These are phyloP conservation scores for Tenebrio molitor DNA, from an alignment of 1,140 invertebrate species.

Conservation along the genomic window DNA sequence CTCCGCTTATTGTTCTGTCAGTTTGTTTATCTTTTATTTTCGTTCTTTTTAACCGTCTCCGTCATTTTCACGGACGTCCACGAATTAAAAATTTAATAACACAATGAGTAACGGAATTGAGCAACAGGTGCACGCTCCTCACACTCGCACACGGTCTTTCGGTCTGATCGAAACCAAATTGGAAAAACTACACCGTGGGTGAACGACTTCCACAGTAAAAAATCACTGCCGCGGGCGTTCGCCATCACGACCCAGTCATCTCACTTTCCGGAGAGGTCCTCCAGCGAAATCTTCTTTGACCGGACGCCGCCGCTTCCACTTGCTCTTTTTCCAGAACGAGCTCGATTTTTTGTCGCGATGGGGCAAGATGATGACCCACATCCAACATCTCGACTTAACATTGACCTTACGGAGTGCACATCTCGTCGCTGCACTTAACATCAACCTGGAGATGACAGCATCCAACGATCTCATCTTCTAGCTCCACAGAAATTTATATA, in stretches of 20 bases:
- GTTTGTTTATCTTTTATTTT: constrained; percentile 31
- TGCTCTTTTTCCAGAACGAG: constrained; percentile 10
- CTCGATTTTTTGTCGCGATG: background rate
- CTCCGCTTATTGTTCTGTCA: constrained; percentile 37
- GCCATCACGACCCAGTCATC: constrained; percentile 17
- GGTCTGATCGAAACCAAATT: too few relatives aligned
- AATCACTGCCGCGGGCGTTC: background rate
- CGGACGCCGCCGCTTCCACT: background rate
- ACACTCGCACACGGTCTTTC: too few relatives aligned
- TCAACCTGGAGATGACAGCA: too few relatives aligned
- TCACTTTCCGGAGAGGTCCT: constrained; percentile 18
- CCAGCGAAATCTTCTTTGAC: constrained; percentile 16
- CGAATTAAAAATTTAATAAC: constrained; percentile 16
- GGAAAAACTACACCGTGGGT: constrained; percentile 8
- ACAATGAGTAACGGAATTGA: constrained; percentile 23
- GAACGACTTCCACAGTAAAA: constrained; percentile 1
- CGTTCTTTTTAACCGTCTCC: constrained; percentile 17
- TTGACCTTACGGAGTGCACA: background rate
- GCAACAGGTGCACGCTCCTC: constrained; percentile 12
- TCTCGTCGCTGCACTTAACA: background rate
- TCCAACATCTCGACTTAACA: background rate
- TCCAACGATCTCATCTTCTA: too few relatives aligned
- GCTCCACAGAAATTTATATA: too few relatives aligned
- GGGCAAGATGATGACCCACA: background rate
- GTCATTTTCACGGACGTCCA: constrained; percentile 20